Evolutionary conservation across 2,797 vertebrate genomes (phyloP), one percentile per base, ranked within the genome.

Genomic region (Percopsis omiscomaycus): DNA sequence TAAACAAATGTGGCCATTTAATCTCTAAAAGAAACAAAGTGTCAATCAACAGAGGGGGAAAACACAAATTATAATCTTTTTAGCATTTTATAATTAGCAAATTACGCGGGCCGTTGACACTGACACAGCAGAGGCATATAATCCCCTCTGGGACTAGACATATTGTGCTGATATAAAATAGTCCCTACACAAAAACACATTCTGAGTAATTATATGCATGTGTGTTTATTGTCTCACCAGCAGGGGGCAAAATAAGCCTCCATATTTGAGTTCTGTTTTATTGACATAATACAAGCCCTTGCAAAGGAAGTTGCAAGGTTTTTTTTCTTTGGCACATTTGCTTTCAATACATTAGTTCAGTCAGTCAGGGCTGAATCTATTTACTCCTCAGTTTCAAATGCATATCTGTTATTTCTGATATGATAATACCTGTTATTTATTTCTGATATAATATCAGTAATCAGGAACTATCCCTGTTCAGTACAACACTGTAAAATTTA

Each of bases 191-290:
- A 37, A 37, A 37, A 37, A 9, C 5, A 5, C 6, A 37, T 37
- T 22, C 22, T 37, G 6, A 37, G 9, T 52, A 10, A 27, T 2
- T 29, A 51, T 45, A 14, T 29, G 15, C 27, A 0, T 71, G 74
- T 52, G 60, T 65, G 4, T 75, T 58, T n/a, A 13, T 9, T 1
- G 63, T 59, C n/a, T 42, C 54, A 69, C 87, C 91, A 89, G 28
- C 79, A 89, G 87, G 70, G 85, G 83, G 82, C 77, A 72, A 55
- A 80, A 66, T 52, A 60, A 72, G 32, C 63, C 52, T 61, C 49
- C 9, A 54, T 10, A 78, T 15, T 55, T 55, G 52, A 45, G 6
- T 47, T 5, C 1, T 0, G 49, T 9, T 1, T 16, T 16, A 61
- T 10, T 11, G 37, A 45, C 65, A 49, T 13, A 58, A 62, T 51